Base-by-base conservation (phyloP, 2,113 vertebrate genomes). In the Syrmaticus mikado region DNA sequence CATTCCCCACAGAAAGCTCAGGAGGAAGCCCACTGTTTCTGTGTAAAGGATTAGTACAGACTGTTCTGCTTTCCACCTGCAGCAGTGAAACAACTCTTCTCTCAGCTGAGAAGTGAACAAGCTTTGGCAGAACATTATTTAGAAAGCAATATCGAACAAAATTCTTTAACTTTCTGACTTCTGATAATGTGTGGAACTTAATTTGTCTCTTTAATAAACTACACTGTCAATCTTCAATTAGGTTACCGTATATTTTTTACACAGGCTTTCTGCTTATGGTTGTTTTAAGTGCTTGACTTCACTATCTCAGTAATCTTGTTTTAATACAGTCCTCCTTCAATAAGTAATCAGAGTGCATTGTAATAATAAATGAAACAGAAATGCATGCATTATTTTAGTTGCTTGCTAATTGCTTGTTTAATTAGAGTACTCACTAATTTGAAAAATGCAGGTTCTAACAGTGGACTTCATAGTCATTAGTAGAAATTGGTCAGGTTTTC, bases 401-500 rank as follows among this genome's bases (percentile, higher is more conserved):
- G 36, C 45, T 87, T 60, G 19, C 64, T 92, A 94, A 82, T 85
- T 89, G 41, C 71, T 89, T 3, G 1, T 82, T 92, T 82, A 89
- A 82, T 91, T 89, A 76, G 38, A 85, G 65, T 71, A 20, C 67
- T 82, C 17, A 25, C 28, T 94, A 74, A 85, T 92, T 80, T 85
- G 27, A 64, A 85, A 91, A 94, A 80, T 55, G 60, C 41, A 71
- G 17, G 76, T 46, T 93, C 78, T 92, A 55, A 92, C 79, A 87
- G 24, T 80, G 46, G 36, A 68, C 91, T 94, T 90, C 14, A 11
- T 58, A 72, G 50, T 79, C 55, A 64, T 92, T 94, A 90, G n/a
- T 74, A 78, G 67, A 94, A 93, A 96, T 87, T 82, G 72, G 81
- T 93, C 50, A 85, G 71, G 86, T 79, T 94, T 95, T 82, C 90